These are phyloP conservation scores for Archegozetes longisetosus DNA, from an alignment of 1,140 invertebrate genomes.

Conservation along the genomic window DNA sequence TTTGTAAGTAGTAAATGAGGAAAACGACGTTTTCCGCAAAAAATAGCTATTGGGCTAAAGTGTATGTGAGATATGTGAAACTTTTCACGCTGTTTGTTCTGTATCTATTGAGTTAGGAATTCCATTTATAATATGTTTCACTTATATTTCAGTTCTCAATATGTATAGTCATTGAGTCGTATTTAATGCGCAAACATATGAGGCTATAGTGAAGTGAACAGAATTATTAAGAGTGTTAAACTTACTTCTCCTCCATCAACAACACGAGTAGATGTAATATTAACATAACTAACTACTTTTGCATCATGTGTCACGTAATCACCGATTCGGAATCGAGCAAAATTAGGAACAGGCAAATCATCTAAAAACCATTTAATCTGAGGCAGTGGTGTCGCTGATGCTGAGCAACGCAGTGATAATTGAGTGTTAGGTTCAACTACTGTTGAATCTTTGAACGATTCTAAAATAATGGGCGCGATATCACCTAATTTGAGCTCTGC, in stretches of 20 bases:
- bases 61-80: no score
- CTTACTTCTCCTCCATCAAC: constrained; percentile 28
- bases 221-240: no score
- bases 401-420: constrained; percentile 54
- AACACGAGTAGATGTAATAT: constrained; percentile 44
- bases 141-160: no score
- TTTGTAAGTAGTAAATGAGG: no score
- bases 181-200: no score
- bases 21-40: no score
- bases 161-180: no score
- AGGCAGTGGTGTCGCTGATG: constrained; percentile 81
- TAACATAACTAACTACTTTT: constrained; percentile 84
- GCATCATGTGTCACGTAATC: constrained; percentile 80
- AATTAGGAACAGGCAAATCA: constrained; percentile 31
- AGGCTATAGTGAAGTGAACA: no score
- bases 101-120: no score
- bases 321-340: constrained; percentile 38
- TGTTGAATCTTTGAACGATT: constrained; percentile 60
- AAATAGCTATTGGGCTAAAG: no score
- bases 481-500: constrained; percentile 40
- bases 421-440: constrained; percentile 60
- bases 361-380: constrained; percentile 88
- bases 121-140: no score
- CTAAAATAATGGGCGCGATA: constrained; percentile 58
- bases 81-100: no score